These are phyloP conservation scores for Glyptemys insculpta DNA, from an alignment of 2,797 vertebrate genomes.

Conservation along the genomic window DNA sequence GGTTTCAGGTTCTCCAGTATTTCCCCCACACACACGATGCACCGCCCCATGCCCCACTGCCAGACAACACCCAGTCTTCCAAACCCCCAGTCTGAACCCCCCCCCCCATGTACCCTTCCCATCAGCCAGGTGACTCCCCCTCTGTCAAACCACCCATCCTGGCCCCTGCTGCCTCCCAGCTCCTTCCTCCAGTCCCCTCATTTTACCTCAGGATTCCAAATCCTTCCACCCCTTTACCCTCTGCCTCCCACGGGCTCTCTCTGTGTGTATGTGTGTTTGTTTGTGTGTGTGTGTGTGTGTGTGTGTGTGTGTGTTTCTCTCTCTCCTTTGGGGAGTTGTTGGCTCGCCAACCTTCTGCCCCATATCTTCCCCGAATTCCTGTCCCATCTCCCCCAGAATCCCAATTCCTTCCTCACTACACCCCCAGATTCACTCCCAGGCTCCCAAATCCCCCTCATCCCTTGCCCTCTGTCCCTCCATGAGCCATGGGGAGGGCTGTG, in stretches of 20 bases:
- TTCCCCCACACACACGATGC: fast-evolving
- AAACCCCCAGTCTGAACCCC: neutral
- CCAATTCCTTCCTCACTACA: neutral
- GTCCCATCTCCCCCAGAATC: neutral
- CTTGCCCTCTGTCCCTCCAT: neutral
- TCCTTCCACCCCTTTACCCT: neutral
- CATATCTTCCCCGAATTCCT: neutral
- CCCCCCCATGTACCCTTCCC: neutral
- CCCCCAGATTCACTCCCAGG: neutral
- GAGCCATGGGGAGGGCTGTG: too few relatives aligned
- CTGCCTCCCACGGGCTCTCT: neutral
- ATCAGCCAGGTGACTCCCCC: neutral
- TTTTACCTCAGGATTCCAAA: neutral
- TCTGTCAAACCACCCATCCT: neutral
- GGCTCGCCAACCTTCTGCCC: neutral
- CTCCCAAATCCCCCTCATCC: neutral
- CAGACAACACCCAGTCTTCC: neutral
- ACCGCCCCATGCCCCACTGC: neutral
- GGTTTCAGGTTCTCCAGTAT: neutral
- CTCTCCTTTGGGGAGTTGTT: neutral
- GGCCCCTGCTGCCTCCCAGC: neutral
- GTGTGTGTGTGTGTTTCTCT: too few relatives aligned
- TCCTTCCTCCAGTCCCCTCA: neutral
- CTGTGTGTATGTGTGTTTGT: too few relatives aligned
- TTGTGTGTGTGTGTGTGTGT: too few relatives aligned